Conservation (phyloP, 2,888 invertebrate species). For the Melikaiella ostensackeni region DNA sequence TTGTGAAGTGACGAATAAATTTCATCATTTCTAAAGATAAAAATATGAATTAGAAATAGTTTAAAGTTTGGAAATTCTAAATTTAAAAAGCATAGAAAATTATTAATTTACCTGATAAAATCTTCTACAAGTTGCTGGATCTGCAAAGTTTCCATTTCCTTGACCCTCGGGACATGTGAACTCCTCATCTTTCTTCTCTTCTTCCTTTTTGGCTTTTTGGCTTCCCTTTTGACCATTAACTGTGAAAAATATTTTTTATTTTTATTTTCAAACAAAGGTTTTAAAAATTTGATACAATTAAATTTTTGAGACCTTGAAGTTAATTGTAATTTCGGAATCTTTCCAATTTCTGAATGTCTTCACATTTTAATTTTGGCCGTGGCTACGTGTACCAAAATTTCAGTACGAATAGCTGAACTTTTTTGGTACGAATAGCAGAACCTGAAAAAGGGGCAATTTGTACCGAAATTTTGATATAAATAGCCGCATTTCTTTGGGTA, state of each 20-base stretch:
- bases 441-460: no score
- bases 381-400: no score
- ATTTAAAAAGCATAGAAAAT: neutral
- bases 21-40: neutral
- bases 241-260: slow-evolving; percentile 64
- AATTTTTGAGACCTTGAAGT: no score
- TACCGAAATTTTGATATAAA: no score
- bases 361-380: no score
- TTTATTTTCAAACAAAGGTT: neutral
- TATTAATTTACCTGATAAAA: slow-evolving; percentile 88
- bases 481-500: no score
- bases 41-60: no score
- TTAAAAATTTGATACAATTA: no score
- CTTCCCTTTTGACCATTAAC: slow-evolving; percentile 71
- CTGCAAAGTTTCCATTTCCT: slow-evolving; percentile 93
- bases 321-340: no score
- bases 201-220: slow-evolving; percentile 73
- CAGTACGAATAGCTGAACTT: no score
- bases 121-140: slow-evolving; percentile 91
- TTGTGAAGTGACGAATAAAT: slow-evolving; percentile 3
- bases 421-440: no score
- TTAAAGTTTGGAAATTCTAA: neutral
- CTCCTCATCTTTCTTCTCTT: slow-evolving; percentile 82
- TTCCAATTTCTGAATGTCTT: no score
- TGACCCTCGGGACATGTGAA: slow-evolving; percentile 89